Percentiles rank a stretch among this genome's conserved stretches.
Conservation (phyloP, 92 coral and sea anemone genomes). For the Zoanthus sansibaricus region DNA sequence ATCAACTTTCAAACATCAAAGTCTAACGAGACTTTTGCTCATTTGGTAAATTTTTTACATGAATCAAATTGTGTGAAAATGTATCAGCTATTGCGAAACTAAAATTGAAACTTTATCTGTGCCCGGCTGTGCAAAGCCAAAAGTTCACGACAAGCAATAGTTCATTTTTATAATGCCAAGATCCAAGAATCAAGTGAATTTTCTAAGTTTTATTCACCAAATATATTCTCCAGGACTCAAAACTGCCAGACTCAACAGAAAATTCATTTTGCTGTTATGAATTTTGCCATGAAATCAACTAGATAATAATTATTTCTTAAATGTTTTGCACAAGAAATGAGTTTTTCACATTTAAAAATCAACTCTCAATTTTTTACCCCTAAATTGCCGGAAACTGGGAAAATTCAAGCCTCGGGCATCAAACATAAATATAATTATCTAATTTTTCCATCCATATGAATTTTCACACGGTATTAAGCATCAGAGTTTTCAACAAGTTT, state of each 20-base stretch:
- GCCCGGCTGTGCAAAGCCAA: neutral
- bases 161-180: neutral
- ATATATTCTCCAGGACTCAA: no score
- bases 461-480: conserved; percentile 18
- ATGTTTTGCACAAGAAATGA: neutral
- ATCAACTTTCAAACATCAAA: neutral
- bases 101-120: neutral
- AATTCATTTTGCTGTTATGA: no score
- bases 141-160: no score
- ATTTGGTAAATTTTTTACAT: neutral
- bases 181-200: neutral
- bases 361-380: neutral
- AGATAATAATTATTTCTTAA: no score
- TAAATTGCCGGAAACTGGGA: neutral
- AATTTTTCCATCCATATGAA: neutral
- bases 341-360: neutral
- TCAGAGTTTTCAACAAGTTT: neutral
- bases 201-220: neutral
- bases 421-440: neutral
- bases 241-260: no score
- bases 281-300: no score
- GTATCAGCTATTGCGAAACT: conserved; percentile 1
- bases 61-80: neutral
- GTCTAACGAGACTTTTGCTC: neutral
- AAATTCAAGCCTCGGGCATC: neutral